Percentiles rank a stretch among this genome's conserved stretches.
These are phyloP conservation scores for Agriopis marginaria DNA, from an alignment of 2,888 invertebrate species.

Conservation along the genomic window DNA sequence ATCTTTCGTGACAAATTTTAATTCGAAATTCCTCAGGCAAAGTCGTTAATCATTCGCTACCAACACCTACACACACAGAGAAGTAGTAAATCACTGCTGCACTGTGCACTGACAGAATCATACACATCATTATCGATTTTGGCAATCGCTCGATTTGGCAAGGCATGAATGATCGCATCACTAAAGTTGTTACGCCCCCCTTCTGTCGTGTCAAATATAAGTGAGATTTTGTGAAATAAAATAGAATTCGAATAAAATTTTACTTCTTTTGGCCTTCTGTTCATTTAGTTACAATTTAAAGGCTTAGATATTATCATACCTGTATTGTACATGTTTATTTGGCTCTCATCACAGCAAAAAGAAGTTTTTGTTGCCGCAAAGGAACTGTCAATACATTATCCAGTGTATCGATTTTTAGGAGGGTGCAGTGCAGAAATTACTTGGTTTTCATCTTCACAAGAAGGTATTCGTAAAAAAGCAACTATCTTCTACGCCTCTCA, in stretches of 20 bases:
- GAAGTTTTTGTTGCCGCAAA: constrained; percentile 3
- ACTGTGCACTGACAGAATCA: no score
- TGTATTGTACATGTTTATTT: not conserved
- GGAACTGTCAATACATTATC: constrained; percentile 26
- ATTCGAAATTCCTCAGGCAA: no score
- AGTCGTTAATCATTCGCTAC: no score
- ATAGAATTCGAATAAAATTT: not conserved
- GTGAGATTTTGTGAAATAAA: constrained; percentile 19
- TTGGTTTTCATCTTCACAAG: constrained; percentile 16
- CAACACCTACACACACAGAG: no score
- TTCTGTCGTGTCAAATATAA: constrained; percentile 39
- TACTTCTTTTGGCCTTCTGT: not conserved
- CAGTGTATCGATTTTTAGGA: constrained; percentile 44
- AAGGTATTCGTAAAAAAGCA: constrained; percentile 21
- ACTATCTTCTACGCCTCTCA: not conserved
- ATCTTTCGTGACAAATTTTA: no score
- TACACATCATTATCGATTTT: not conserved
- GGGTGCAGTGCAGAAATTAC: constrained; percentile 20
- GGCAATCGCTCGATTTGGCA: no score
- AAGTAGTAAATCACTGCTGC: no score
- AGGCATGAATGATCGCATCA: constrained; percentile 16
- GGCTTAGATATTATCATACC: not conserved
- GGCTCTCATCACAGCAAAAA: not conserved
- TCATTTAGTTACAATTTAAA: not conserved
- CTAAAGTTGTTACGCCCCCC: constrained; percentile 46